Evolutionary conservation across 2,113 vertebrate species (phyloP), one percentile per base, ranked within the genome.

Genomic region (Neolamprologus sp.): DNA sequence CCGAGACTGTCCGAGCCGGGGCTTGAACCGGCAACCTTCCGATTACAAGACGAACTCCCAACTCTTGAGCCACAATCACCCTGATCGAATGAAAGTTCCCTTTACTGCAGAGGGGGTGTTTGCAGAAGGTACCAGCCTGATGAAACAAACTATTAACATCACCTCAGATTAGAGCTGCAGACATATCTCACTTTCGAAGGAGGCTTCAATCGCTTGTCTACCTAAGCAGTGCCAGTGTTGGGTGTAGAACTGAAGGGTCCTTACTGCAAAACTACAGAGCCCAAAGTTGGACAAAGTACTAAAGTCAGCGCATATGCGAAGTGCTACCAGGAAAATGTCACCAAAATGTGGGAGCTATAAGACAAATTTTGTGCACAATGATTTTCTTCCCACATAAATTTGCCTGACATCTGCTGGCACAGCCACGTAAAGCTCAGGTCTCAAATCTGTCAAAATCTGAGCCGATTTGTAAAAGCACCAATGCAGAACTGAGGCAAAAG

Each of bases 301-400:
- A 3, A 40, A n/a, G 58, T 33, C 57, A 60, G 28, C 16, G 0
- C 8, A 10, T 35, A 33, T 65, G 17, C 2, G 1, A 37, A n/a
- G 7, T n/a, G 11, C 63, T 37, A 68, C 19, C 63, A 37, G 63
- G 63, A 68, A 7, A 40, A 14, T 8, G n/a, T 68, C 19, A 68
- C 63, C 63, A 68, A 68, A 13, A 68, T 21, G 7, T 40, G 63
- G 63, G 4, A 5, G 19, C 7, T 37, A 35, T 37, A 68, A 12
- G 4, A 68, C 33, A 21, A 13, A 21, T 21, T 68, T 13, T 68
- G 35, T 40, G 19, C 19, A 7, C 33, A 21, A 45, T 23, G 68
- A 73, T 71, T 45, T 71, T 71, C 37, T 42, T 42, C 7, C 3
- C 8, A 16, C 21, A 71, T 21, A 71, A 68, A 68, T 68, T 68